Percentiles rank a stretch among this genome's conserved stretches.
Conservation (phyloP, 2,113 vertebrate species). For the Sorex araneus region DNA sequence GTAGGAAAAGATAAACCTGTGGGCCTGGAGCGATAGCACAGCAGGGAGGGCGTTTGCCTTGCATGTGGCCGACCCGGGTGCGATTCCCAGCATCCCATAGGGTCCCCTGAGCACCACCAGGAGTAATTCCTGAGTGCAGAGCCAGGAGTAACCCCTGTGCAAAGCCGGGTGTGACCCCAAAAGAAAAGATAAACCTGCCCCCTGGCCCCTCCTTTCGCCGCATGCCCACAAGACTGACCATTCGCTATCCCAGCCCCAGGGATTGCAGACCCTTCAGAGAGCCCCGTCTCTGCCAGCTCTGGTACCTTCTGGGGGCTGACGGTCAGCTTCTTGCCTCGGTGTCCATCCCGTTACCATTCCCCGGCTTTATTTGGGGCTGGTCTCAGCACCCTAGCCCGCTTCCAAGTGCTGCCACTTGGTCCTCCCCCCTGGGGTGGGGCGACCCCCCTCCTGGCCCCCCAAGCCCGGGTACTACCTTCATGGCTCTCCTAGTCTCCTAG, state of each 20-base stretch:
- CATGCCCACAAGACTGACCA: not conserved
- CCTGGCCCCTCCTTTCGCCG: not conserved
- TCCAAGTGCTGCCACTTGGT: not conserved
- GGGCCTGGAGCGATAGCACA: too few relatives aligned
- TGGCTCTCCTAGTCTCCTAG: conserved; percentile 49
- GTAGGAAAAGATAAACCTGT: too few relatives aligned
- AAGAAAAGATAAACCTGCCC: too few relatives aligned
- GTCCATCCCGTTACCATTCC: not conserved
- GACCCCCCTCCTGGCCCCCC: not conserved
- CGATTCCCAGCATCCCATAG: too few relatives aligned
- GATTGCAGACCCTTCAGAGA: not conserved
- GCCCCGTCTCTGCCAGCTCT: not conserved
- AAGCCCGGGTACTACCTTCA: conserved; percentile 67
- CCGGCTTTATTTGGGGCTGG: not conserved
- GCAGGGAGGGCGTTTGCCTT: too few relatives aligned
- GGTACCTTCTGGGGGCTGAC: not conserved
- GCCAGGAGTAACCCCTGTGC: too few relatives aligned
- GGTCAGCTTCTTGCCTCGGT: not conserved
- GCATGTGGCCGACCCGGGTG: too few relatives aligned
- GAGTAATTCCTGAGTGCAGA: too few relatives aligned
- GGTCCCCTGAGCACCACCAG: too few relatives aligned
- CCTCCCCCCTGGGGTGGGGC: not conserved
- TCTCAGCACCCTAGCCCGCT: not conserved
- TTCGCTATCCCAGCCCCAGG: not conserved
- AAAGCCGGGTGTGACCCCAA: too few relatives aligned